A percentile compares a stretch with the other conserved stretches of the same genome.
phyloP scores from a whole-genome alignment of 2,797 vertebrate species.

The Gymnothorax javanicus region DNA sequence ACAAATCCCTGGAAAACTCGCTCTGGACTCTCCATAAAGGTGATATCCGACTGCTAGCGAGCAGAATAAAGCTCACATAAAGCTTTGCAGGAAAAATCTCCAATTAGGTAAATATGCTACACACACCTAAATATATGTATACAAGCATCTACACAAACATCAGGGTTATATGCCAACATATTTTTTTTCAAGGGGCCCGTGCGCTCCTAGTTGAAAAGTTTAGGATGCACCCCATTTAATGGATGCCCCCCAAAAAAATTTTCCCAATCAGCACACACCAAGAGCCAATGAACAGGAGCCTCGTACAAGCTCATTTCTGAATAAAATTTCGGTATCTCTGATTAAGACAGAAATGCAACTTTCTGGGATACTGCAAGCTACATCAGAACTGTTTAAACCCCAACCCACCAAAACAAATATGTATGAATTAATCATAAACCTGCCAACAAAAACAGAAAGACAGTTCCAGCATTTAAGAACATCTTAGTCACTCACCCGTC shows the following conservation, averaged over 20 bases:
- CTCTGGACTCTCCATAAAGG: conserved; percentile 68
- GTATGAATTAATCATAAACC: conserved; percentile 71
- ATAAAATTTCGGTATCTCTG: conserved; percentile 21
- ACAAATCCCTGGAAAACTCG: conserved; percentile 76
- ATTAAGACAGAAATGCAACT: conserved; percentile 31
- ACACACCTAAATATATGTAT: conserved; percentile 45
- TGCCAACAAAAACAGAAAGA: conserved; percentile 69
- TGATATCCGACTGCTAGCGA: conserved; percentile 67
- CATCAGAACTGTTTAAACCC: neutral
- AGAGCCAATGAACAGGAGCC: too few relatives aligned
- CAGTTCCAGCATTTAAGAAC: conserved; percentile 72
- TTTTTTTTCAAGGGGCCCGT: too few relatives aligned
- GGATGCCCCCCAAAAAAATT: too few relatives aligned
- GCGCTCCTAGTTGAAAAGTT: too few relatives aligned
- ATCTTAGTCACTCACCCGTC: conserved; percentile 50
- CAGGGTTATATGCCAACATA: too few relatives aligned
- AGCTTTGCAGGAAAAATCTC: conserved; percentile 51
- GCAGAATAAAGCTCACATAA: conserved; percentile 59
- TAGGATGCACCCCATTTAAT: too few relatives aligned
- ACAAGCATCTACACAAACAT: neutral
- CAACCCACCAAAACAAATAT: conserved; percentile 48
- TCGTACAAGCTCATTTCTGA: neutral
- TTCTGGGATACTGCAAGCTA: neutral
- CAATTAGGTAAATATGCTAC: conserved; percentile 54
- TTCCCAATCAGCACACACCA: too few relatives aligned